Base-by-base conservation (phyloP, 2,797 vertebrate species). In the Rhadinocentrus ornatus region DNA sequence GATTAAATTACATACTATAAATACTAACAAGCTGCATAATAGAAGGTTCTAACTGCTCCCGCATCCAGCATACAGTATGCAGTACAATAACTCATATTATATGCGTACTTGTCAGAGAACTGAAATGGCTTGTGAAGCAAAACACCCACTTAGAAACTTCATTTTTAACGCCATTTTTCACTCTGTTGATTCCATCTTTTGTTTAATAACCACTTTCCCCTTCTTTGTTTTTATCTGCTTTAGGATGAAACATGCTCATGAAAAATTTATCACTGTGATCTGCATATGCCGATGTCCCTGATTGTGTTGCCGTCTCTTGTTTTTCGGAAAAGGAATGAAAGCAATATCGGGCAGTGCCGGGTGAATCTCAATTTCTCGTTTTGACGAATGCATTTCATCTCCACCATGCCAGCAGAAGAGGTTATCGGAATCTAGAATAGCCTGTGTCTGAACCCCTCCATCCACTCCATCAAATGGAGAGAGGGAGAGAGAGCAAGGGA, bases 241-340 rank as follows among this genome's bases (percentile, higher is more conserved):
- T 84, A 85, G 58, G 69, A 90, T 75, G 74, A 85, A 87, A 88
- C 73, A 71, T 65, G 71, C 85, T 93, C 86, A 92, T 93, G 88
- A 92, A 93, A 92, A 86, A 93, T 93, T 18, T 83, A 93, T 90
- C 56, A 39, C 69, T 4, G 39, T 66, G 75, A 92, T 94, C 91
- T 94, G 88, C 91, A 92, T 93, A 89, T 91, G 89, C 84, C 24
- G 67, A 92, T 92, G 88, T 84, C 88, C 88, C 67, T 83, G 91
- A 92, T 91, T 88, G 85, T 75, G 71, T 87, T 85, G 74, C 78
- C 53, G 62, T 77, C 81, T 89, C 75, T 83, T 89, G 85, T 89
- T 91, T 81, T 71, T 72, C 74, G 71, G 69, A 71, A 61, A 78
- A 66, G 73, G 75, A 87, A 83, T 81, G 82, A 86, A 83, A 80